Evolutionary conservation across 2,797 vertebrate species (phyloP), one percentile per base, ranked within the genome.

Genomic region (Pelodytes ibericus): DNA sequence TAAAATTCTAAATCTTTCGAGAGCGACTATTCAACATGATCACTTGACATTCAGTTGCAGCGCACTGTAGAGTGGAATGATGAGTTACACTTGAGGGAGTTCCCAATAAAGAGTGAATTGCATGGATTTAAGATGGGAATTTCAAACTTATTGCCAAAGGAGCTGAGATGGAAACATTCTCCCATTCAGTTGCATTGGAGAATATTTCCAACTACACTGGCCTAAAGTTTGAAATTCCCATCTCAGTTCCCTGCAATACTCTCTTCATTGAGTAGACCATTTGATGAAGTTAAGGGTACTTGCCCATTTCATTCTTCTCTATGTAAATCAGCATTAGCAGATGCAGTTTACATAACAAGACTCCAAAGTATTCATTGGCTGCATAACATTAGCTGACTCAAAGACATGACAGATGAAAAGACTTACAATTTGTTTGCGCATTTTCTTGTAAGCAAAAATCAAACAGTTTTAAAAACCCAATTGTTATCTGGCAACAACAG

Each of bases 401-500:
- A 73, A 73, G 71, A 73, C 77, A 69, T 69, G 77, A 74, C 77
- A 79, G 77, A 79, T 79, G 64, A 79, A 79, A 69, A 79, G 77
- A 63, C 71, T 69, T 74, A 67, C 77, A 74, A 69, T 69, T 73
- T 79, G 77, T 79, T 74, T 79, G 76, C 71, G 73, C 76, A 67
- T 72, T 78, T 78, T 61, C 70, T 72, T 72, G 76, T 57, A 60
- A 72, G 71, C 71, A 74, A 63, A 79, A 79, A 79, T 79, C 77
- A 79, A 79, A 79, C 77, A 69, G 77, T 64, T 79, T 61, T 79
- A 69, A 73, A 77, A 73, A 62, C 64, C 57, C 77, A 79, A 79
- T 79, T 79, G 71, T 79, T 79, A 79, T 79, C 77, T 79, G 64
- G 64, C 58, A 79, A 79, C 77, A 79, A 79, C 77, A 79, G 77